A percentile compares a stretch with the other conserved stretches of the same genome.
These are phyloP conservation scores for Bombus confusus DNA, from an alignment of 1,140 invertebrate genomes.

Conservation along the genomic window DNA sequence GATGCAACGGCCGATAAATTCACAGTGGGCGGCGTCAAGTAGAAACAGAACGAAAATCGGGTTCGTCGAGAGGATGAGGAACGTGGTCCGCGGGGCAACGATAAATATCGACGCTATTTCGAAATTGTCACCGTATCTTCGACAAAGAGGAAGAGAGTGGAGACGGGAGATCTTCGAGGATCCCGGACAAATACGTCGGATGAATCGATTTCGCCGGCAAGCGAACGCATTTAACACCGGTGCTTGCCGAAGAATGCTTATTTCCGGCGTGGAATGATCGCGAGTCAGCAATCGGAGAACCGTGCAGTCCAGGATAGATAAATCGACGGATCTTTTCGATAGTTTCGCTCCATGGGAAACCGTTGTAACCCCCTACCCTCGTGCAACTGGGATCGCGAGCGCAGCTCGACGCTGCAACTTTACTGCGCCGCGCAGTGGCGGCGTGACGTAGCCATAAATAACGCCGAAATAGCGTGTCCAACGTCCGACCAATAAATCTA, in stretches of 20 bases:
- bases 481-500: slow-evolving; percentile 75
- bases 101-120: slow-evolving; percentile 16
- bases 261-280: slow-evolving; percentile 26
- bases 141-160: background rate
- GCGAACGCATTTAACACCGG: slow-evolving; percentile 6
- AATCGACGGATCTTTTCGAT: slow-evolving; percentile 31
- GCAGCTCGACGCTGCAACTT: slow-evolving; percentile 53
- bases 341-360: background rate
- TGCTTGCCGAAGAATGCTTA: background rate
- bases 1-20: background rate
- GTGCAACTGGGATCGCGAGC: background rate
- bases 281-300: slow-evolving; percentile 42
- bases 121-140: slow-evolving; percentile 1
- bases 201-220: background rate
- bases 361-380: background rate
- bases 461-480: slow-evolving; percentile 73
- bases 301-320: background rate
- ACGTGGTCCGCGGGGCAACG: background rate
- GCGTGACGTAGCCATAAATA: slow-evolving; percentile 72
- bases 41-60: background rate
- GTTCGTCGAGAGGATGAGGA: background rate
- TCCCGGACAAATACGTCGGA: background rate
- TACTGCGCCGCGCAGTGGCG: slow-evolving; percentile 46
- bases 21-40: no score
- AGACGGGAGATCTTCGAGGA: background rate